Conservation (phyloP, 2,888 invertebrate genomes). For the Sepioteuthis lessoniana region DNA sequence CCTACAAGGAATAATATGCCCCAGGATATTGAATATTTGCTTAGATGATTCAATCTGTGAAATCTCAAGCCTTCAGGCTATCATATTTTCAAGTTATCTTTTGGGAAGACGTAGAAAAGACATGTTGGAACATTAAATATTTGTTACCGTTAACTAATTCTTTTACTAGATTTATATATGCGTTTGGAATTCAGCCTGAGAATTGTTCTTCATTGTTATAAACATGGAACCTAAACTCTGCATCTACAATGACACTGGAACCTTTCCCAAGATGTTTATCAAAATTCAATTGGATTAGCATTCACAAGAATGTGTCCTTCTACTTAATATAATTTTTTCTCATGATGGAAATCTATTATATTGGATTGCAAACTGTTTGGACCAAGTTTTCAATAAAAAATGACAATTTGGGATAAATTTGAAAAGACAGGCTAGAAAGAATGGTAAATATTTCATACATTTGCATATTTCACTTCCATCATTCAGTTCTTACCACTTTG, state of each 20-base stretch:
- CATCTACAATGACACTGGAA: not conserved
- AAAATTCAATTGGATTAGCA: constrained; percentile 6
- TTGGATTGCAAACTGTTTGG: not conserved
- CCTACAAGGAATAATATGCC: not conserved
- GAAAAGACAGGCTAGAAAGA: not conserved
- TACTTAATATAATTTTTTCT: constrained; percentile 15
- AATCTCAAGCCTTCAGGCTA: not conserved
- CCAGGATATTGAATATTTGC: constrained; percentile 33
- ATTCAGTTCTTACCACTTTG: no score
- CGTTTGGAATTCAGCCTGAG: not conserved
- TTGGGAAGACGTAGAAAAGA: constrained; percentile 23
- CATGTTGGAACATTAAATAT: constrained; percentile 33
- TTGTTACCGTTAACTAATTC: constrained; percentile 8
- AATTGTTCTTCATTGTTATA: not conserved
- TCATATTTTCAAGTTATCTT: constrained; percentile 21
- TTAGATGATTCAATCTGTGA: not conserved
- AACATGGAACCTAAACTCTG: not conserved
- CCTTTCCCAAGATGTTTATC: not conserved
- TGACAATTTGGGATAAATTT: not conserved
- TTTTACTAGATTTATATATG: not conserved
- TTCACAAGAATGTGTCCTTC: not conserved
- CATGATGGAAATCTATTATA: constrained; percentile 18
- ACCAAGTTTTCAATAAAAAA: not conserved
- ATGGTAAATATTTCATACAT: not conserved
- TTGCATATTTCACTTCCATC: not conserved